Percentiles rank a stretch among this genome's conserved stretches.
Conservation (phyloP, 2,888 invertebrate genomes). For the Cataglyphis livida region DNA sequence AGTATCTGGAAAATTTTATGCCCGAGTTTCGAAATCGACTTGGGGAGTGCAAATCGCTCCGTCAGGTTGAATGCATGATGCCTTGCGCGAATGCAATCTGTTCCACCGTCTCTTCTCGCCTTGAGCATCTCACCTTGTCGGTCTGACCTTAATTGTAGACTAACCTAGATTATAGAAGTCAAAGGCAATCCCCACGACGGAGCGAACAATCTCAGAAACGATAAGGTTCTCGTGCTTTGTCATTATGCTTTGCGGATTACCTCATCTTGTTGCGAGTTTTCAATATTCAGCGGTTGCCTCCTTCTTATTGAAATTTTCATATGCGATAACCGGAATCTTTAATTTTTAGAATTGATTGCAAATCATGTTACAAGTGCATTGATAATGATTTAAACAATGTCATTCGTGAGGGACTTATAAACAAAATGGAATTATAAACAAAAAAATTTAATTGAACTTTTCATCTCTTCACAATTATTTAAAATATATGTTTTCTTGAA, state of each 20-base stretch:
- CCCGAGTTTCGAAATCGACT: slow-evolving; percentile 42
- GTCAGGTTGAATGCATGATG: slow-evolving; percentile 37
- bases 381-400: slow-evolving; percentile 26
- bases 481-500: neutral
- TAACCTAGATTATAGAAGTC: slow-evolving; percentile 75
- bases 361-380: neutral
- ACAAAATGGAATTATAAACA: slow-evolving; percentile 1
- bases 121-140: slow-evolving; percentile 60
- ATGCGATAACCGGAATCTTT: neutral
- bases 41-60: slow-evolving; percentile 19
- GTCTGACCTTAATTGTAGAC: slow-evolving; percentile 76
- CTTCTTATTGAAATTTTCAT: neutral
- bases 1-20: slow-evolving; percentile 33
- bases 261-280: slow-evolving; percentile 61
- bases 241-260: slow-evolving; percentile 66
- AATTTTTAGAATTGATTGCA: slow-evolving; percentile 5
- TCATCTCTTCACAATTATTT: neutral
- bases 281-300: slow-evolving; percentile 57
- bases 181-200: slow-evolving; percentile 63
- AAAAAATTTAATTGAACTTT: slow-evolving; percentile 4
- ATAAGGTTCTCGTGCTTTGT: slow-evolving; percentile 67
- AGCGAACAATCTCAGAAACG: slow-evolving; percentile 72
- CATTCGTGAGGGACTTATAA: neutral
- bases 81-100: slow-evolving; percentile 68
- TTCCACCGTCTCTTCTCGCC: slow-evolving; percentile 71